These are phyloP conservation scores for Willisornis vidua DNA, from an alignment of 2,113 vertebrate genomes.

Conservation along the genomic window DNA sequence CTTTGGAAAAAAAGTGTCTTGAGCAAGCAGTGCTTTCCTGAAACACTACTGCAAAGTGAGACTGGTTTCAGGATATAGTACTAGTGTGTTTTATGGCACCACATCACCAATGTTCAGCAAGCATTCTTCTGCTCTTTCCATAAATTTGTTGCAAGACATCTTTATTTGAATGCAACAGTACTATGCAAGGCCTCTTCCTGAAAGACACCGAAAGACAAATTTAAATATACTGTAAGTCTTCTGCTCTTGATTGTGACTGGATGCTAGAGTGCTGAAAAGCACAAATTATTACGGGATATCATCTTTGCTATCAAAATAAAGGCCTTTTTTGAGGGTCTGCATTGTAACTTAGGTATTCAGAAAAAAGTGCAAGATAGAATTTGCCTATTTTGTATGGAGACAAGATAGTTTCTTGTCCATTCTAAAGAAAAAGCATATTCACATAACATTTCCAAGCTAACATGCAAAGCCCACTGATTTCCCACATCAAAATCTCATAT, in stretches of 20 bases:
- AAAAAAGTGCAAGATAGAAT: neutral
- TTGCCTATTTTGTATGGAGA: neutral
- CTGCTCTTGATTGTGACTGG: neutral
- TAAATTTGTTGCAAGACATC: neutral
- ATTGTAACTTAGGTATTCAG: neutral
- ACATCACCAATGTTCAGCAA: neutral
- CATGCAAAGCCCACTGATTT: neutral
- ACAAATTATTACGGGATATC: neutral
- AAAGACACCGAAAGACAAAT: neutral
- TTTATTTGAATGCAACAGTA: neutral
- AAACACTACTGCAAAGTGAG: neutral
- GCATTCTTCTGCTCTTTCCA: neutral
- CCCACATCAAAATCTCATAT: neutral
- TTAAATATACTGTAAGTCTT: neutral
- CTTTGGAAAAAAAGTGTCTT: neutral
- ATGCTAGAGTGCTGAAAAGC: neutral
- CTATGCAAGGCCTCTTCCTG: neutral
- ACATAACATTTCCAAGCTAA: neutral
- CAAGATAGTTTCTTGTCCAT: neutral
- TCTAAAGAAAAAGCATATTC: neutral
- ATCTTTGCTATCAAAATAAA: neutral
- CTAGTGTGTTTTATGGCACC: neutral
- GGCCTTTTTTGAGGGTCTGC: neutral
- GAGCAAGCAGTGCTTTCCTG: neutral
- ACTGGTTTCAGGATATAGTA: neutral